These are phyloP conservation scores for Dicycla oo DNA, from an alignment of 2,888 invertebrate genomes.

Conservation along the genomic window DNA sequence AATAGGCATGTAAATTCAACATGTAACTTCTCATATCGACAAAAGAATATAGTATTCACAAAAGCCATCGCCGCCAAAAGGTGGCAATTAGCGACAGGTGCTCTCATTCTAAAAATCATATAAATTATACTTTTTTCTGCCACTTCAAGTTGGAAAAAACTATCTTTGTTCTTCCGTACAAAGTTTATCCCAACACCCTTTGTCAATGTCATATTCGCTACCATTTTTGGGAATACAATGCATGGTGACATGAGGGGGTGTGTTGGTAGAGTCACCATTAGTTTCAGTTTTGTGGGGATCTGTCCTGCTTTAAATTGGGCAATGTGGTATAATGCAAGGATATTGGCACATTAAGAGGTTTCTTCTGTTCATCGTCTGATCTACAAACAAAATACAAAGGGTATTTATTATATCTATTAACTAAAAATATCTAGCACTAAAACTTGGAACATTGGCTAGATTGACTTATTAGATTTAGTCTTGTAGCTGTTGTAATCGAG, in stretches of 20 bases:
- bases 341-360: neutral
- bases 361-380: neutral
- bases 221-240: conserved; percentile 84
- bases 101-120: conserved; percentile 81
- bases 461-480: neutral
- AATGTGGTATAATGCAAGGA: neutral
- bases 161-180: conserved; percentile 75
- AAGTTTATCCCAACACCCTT: conserved; percentile 87
- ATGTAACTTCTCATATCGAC: conserved; percentile 36
- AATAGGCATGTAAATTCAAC: conserved; percentile 52
- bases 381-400: neutral
- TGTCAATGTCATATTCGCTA: conserved; percentile 87
- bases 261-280: conserved; percentile 61
- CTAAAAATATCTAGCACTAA: too few relatives aligned
- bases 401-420: too few relatives aligned
- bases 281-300: neutral
- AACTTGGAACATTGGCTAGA: neutral
- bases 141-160: conserved; percentile 70
- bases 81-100: conserved; percentile 90
- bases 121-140: conserved; percentile 82
- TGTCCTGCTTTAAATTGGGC: neutral
- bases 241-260: conserved; percentile 86
- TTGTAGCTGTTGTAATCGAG: neutral
- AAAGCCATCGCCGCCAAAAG: conserved; percentile 86
- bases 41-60: conserved; percentile 67